Conservation (phyloP, 1,140 invertebrate genomes). For the Ditylenchus dipsaci region DNA sequence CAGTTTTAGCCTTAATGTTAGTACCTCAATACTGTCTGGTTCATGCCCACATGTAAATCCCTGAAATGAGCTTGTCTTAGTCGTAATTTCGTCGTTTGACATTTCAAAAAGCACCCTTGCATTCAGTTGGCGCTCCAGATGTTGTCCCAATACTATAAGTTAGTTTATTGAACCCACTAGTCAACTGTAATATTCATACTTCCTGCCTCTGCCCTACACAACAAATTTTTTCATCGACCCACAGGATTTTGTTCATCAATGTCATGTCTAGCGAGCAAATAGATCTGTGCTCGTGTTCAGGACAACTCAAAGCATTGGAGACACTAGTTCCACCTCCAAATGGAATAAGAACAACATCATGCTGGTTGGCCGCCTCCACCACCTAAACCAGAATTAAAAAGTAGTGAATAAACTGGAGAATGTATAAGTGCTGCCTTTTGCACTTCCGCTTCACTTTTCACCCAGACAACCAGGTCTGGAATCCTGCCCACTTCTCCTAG, state of each 20-base stretch:
- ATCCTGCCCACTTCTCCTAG: constrained; percentile 73
- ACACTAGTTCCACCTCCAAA: constrained; percentile 93
- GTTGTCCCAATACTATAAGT: constrained; percentile 79
- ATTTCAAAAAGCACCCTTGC: background rate
- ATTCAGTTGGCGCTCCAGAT: constrained; percentile 60
- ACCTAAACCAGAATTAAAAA: constrained; percentile 61
- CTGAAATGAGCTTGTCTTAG: background rate
- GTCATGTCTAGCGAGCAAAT: constrained; percentile 88
- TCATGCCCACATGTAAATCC: constrained; percentile 72
- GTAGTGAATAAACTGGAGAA: constrained; percentile 5
- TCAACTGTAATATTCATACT: background rate
- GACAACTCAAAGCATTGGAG: constrained; percentile 81
- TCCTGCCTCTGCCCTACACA: constrained; percentile 65
- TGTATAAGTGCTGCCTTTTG: constrained; percentile 5
- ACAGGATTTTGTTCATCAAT: constrained; percentile 87
- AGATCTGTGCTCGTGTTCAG: constrained; percentile 71
- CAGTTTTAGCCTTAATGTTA: no score
- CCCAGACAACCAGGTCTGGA: constrained; percentile 90
- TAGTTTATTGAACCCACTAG: background rate
- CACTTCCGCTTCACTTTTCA: constrained; percentile 58
- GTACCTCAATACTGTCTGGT: constrained; percentile 90
- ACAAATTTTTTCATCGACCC: constrained; percentile 85
- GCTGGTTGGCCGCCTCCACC: constrained; percentile 71
- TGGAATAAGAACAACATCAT: constrained; percentile 81
- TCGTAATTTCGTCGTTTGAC: constrained; percentile 11